Base-by-base conservation (phyloP, 1,140 invertebrate genomes). In the Oncopodura yosiiana region DNA sequence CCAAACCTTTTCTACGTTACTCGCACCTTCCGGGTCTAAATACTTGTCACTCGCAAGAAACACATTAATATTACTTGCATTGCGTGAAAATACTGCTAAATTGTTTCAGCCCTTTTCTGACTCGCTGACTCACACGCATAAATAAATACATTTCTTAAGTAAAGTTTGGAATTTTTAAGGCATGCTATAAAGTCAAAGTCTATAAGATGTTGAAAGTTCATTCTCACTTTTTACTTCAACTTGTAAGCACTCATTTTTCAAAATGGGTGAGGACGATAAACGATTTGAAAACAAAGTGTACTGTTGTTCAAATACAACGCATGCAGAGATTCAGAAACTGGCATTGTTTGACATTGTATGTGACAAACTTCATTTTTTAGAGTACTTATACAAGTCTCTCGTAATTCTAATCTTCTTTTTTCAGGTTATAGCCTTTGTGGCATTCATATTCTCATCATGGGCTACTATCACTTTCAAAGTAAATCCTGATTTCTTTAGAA, bases 281-380 rank as follows among this genome's bases (percentile, higher is more conserved):
- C 26, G 44, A 21, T 43, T 43, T n/a, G 54, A 56, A 37, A 49
- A 42, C 12, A 56, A 56, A 56, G 41, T 56, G 14, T 61, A 61
- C 36, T 61, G 58, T 39, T 61, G 58, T 32, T 61, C 54, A 23
- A 55, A 61, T 32, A 46, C 58, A 16, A 29, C 53, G 12, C 42
- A 53, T 37, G 6, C 32, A 3, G 58, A 61, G 42, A 23, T 48
- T 3, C 53, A 52, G 23, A 53, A 48, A 36, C 44, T 52, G 37
- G 53, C 36, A 0, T 5, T 38, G 9, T 52, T 56, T 43, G 58
- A 61, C 23, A 56, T 56, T 29, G 58, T 61, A 56, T 48, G 53
- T 34, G n/a, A 41, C 26, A 46, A 45, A 34, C 8, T 45, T 12
- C 18, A 14, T 51, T 1, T 12, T 6, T 44, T 44, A 21, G 11